Conservation (phyloP, 2,113 vertebrate genomes). For the Gymnarchus niloticus region DNA sequence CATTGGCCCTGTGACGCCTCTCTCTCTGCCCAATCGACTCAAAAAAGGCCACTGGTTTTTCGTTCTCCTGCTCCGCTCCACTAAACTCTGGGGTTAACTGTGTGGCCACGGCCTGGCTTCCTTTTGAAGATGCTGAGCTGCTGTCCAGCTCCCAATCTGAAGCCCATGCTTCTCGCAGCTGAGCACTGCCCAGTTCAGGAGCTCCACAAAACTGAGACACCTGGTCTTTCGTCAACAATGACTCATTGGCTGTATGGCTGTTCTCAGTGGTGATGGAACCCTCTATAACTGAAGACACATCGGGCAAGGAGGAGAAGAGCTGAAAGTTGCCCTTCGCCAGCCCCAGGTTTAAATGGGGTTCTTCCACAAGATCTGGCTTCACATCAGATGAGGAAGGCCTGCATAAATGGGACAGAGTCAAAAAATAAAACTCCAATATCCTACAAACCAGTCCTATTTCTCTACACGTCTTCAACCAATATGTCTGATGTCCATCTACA, state of each 20-base stretch:
- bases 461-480: background rate
- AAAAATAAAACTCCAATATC: background rate
- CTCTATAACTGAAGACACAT: slow-evolving; percentile 53
- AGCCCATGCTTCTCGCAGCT: slow-evolving; percentile 37
- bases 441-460: background rate
- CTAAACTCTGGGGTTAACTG: slow-evolving; percentile 34
- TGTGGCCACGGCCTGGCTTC: background rate
- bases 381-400: slow-evolving; percentile 32
- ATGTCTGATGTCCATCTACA: background rate
- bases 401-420: background rate
- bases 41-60: slow-evolving; percentile 49
- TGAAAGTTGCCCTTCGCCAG: slow-evolving; percentile 38
- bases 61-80: slow-evolving; percentile 33
- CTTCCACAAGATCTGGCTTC: slow-evolving; percentile 55
- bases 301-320: slow-evolving; percentile 57
- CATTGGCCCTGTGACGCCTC: slow-evolving; percentile 41
- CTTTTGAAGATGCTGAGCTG: slow-evolving; percentile 15
- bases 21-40: slow-evolving; percentile 61
- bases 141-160: slow-evolving; percentile 48
- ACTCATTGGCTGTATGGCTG: slow-evolving; percentile 39
- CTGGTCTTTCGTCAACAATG: slow-evolving; percentile 28
- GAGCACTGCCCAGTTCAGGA: background rate
- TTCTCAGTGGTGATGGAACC: background rate
- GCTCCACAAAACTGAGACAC: slow-evolving; percentile 9
- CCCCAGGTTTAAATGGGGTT: slow-evolving; percentile 35